These are phyloP conservation scores for Enteromius afrohamiltoni DNA, from an alignment of 2,797 vertebrate genomes.

Conservation along the genomic window DNA sequence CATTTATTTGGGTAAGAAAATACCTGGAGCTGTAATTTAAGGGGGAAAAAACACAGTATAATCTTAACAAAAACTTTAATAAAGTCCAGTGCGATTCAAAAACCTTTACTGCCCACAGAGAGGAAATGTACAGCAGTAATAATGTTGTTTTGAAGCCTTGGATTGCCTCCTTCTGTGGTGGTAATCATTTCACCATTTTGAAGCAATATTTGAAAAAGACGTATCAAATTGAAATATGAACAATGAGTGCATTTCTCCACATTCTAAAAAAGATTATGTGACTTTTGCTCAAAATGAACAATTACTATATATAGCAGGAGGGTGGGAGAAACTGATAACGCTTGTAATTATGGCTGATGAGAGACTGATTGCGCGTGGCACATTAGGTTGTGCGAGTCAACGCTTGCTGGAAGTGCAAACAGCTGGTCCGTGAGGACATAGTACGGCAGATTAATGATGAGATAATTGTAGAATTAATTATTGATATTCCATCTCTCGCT, in stretches of 20 bases:
- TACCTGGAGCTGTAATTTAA: slow-evolving; percentile 18
- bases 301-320: slow-evolving; percentile 74
- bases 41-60: not conserved
- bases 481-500: slow-evolving; percentile 64
- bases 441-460: slow-evolving; percentile 73
- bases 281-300: slow-evolving; percentile 63
- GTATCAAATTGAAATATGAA: not conserved
- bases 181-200: slow-evolving; percentile 29
- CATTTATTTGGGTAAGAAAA: slow-evolving; percentile 17
- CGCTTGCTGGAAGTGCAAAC: slow-evolving; percentile 57
- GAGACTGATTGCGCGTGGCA: slow-evolving; percentile 75
- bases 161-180: slow-evolving; percentile 1
- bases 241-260: not conserved
- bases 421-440: slow-evolving; percentile 65
- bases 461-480: slow-evolving; percentile 72
- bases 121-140: slow-evolving; percentile 29
- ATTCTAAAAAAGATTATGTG: not conserved
- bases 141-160: slow-evolving; percentile 19
- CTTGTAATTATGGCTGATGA: slow-evolving; percentile 79
- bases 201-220: not conserved
- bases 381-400: slow-evolving; percentile 65
- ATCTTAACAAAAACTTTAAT: not conserved
- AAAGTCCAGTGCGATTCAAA: slow-evolving; percentile 18
- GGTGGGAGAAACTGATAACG: slow-evolving; percentile 65
- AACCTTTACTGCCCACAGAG: slow-evolving; percentile 4